These are phyloP conservation scores for Drosophila barbarae DNA, from an alignment of 2,888 invertebrate species.

Conservation along the genomic window DNA sequence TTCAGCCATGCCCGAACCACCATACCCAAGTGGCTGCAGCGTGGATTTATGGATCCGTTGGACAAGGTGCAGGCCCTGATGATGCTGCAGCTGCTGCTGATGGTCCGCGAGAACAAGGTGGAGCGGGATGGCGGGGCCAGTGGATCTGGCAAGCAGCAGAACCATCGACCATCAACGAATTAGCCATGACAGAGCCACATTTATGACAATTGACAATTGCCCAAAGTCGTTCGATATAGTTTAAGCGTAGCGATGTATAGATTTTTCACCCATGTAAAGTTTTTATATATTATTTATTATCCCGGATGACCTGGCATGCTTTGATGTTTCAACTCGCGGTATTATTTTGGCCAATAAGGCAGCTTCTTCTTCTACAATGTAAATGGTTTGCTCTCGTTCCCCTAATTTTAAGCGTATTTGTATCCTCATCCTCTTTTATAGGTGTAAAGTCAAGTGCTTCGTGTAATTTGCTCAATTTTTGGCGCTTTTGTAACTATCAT, in stretches of 20 bases:
- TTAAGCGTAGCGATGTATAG: slow-evolving; percentile 49
- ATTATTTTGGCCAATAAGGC: slow-evolving; percentile 34
- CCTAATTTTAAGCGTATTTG: slow-evolving; percentile 20
- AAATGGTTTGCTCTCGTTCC: slow-evolving; percentile 43
- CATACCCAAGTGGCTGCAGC: slow-evolving; percentile 99
- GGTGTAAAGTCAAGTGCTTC: slow-evolving; percentile 56
- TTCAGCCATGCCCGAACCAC: slow-evolving; percentile 98
- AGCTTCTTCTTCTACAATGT: slow-evolving; percentile 32
- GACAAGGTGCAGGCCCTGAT: slow-evolving; percentile 93
- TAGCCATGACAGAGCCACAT: slow-evolving; percentile 44
- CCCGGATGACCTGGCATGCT: slow-evolving; percentile 15
- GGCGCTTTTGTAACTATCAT: slow-evolving; percentile 62
- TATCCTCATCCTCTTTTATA: slow-evolving; percentile 13
- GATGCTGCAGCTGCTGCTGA: slow-evolving; percentile 85
- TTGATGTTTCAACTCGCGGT: slow-evolving; percentile 18
- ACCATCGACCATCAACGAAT: slow-evolving; percentile 58
- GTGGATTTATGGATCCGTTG: slow-evolving; percentile 98
- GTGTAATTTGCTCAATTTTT: slow-evolving; percentile 68
- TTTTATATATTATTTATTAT: slow-evolving; percentile 32
- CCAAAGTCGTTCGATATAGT: slow-evolving; percentile 45
- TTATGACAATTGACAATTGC: slow-evolving; percentile 57
- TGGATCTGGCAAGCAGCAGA: slow-evolving; percentile 41
- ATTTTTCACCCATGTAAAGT: slow-evolving; percentile 35
- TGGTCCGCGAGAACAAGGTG: slow-evolving; percentile 81
- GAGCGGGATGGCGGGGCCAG: slow-evolving; percentile 50